Percentiles rank a stretch among this genome's conserved stretches.
Evolutionary conservation across 2,888 invertebrate genomes (phyloP).

Genomic region (Magallana nippona): DNA sequence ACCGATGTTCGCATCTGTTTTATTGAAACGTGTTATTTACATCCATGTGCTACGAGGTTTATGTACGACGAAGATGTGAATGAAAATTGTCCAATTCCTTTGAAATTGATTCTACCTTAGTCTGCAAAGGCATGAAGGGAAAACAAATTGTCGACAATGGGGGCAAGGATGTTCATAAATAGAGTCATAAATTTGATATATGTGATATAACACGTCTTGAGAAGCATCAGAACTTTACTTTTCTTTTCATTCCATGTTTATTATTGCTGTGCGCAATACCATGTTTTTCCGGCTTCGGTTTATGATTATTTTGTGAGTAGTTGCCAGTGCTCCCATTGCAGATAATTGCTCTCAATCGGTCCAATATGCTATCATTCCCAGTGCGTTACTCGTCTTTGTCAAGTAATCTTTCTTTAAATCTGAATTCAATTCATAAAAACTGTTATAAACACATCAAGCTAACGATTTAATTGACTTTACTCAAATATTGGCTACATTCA

Average conservation of each 20-base stretch:
- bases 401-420: too few species aligned
- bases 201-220: neutral
- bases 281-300: too few species aligned
- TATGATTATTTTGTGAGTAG: too few species aligned
- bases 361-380: too few species aligned
- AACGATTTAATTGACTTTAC: too few species aligned
- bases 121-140: neutral
- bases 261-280: neutral
- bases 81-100: constrained; percentile 17
- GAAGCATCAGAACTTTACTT: neutral
- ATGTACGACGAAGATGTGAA: neutral
- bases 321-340: too few species aligned
- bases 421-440: too few species aligned
- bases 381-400: too few species aligned
- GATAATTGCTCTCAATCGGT: too few species aligned
- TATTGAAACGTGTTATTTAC: neutral
- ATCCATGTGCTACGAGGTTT: neutral
- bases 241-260: neutral
- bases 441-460: too few species aligned
- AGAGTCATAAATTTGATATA: constrained; percentile 8
- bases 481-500: too few species aligned
- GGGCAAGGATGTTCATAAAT: neutral
- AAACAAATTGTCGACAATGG: neutral
- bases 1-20: neutral
- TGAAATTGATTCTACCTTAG: neutral